Conservation (phyloP, 2,113 vertebrate species). For the Petroica traversi region DNA sequence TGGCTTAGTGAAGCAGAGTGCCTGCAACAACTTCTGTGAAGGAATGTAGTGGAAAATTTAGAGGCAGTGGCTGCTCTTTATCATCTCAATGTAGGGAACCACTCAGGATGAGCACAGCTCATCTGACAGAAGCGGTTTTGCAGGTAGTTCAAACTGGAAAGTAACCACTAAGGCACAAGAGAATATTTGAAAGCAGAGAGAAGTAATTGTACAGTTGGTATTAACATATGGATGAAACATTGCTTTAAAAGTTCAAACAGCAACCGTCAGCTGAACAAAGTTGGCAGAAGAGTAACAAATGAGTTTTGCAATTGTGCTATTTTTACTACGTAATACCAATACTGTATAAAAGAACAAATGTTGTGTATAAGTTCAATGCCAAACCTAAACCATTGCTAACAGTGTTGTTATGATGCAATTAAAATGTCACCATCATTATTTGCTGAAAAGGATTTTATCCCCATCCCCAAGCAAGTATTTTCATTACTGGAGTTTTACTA, state of each 20-base stretch:
- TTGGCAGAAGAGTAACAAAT: conserved; percentile 60
- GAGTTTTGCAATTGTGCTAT: conserved; percentile 62
- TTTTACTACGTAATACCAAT: conserved; percentile 49
- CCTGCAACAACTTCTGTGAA: background rate
- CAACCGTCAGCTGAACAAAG: conserved; percentile 47
- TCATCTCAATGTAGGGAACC: background rate
- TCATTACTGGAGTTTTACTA: conserved; percentile 57
- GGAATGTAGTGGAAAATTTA: background rate
- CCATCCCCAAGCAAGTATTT: conserved; percentile 28
- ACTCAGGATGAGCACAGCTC: background rate
- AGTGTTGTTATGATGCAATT: conserved; percentile 3
- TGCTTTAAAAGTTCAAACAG: conserved; percentile 62
- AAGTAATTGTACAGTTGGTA: conserved; percentile 24
- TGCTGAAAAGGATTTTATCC: conserved; percentile 19
- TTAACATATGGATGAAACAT: conserved; percentile 63
- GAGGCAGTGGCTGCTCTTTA: background rate
- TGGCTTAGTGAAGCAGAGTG: background rate
- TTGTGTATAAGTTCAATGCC: conserved; percentile 27
- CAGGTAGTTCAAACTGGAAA: conserved; percentile 2
- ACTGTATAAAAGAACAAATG: conserved; percentile 43
- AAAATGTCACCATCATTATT: conserved; percentile 40
- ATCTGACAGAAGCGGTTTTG: background rate
- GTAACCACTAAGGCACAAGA: background rate
- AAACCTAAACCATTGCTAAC: conserved; percentile 26
- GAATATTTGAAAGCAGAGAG: conserved; percentile 6